Evolutionary conservation across 1,140 invertebrate species (phyloP), one percentile per base, ranked within the genome.

Genomic region (Hesperophylax magnus): DNA sequence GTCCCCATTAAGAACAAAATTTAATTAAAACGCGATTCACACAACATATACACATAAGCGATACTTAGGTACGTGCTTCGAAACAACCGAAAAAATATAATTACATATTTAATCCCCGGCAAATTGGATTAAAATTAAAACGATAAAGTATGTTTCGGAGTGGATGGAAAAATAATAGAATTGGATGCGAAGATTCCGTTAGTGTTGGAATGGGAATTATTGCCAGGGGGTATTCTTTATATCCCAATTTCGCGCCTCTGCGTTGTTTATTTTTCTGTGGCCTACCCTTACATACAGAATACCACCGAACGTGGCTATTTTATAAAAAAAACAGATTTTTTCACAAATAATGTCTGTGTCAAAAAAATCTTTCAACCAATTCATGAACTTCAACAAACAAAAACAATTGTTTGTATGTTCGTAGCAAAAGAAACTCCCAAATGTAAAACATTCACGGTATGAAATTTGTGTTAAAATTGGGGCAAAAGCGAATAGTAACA

Each of bases 81-180:
- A 77, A 75, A 61, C 74, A 77, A 78, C 65, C 77, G 60, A 84
- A 84, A 82, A 84, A 84, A 84, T 84, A 84, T 90, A 90, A 90
- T 90, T 89, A 90, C 89, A 86, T 86, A 88, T 88, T 90, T 90
- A 90, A 90, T 90, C 89, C 89, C 86, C 88, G 85, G 86, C 88
- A 90, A 90, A 90, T 90, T 90, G 89, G 89, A 90, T 90, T 90
- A 90, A 90, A 89, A 88, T 88, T 87, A 87, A 88, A 89, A 89
- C 88, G 83, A 82, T 84, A 84, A 84, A 84, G 83, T 84, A 84
- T 84, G 83, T 82, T 84, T 79, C 77, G 80, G 77, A 77, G 82
- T 69, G 75, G 71, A 60, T 58, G 54, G 77, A 65, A 84, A 83
- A 88, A 90, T 88, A 87, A 86, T 87, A 86, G 87, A 89, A 88